These are phyloP conservation scores for Pteronotus mesoamericanus DNA, from an alignment of 2,797 vertebrate species.

Conservation along the genomic window DNA sequence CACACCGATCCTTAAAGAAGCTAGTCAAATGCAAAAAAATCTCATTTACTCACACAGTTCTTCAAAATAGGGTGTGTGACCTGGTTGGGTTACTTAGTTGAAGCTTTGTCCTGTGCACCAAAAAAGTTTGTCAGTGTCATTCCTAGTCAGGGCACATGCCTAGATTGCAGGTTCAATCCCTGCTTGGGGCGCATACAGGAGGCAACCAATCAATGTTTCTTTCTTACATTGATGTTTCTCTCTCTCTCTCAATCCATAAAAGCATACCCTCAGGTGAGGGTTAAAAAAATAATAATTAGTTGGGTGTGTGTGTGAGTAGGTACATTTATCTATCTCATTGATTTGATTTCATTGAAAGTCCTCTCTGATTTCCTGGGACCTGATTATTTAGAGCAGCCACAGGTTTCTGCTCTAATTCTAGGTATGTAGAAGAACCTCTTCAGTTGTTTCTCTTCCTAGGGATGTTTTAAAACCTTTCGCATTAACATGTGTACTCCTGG, in stretches of 20 bases:
- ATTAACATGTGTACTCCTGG: neutral
- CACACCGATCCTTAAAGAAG: neutral
- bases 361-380: neutral
- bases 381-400: neutral
- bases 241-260: neutral
- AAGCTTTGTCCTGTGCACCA: neutral
- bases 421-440: neutral
- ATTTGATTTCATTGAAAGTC: neutral
- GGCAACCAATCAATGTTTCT: neutral
- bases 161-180: neutral
- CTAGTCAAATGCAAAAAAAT: neutral
- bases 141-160: neutral
- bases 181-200: neutral
- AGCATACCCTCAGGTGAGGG: neutral
- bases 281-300: neutral
- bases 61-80: neutral
- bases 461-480: neutral
- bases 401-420: neutral
- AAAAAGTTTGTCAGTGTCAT: neutral
- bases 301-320: neutral
- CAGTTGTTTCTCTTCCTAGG: neutral
- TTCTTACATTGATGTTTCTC: neutral
- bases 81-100: neutral
- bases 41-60: neutral
- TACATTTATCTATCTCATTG: neutral